Evolutionary conservation across 2,888 invertebrate genomes (phyloP).

Genomic region (Mylabris sibirica): DNA sequence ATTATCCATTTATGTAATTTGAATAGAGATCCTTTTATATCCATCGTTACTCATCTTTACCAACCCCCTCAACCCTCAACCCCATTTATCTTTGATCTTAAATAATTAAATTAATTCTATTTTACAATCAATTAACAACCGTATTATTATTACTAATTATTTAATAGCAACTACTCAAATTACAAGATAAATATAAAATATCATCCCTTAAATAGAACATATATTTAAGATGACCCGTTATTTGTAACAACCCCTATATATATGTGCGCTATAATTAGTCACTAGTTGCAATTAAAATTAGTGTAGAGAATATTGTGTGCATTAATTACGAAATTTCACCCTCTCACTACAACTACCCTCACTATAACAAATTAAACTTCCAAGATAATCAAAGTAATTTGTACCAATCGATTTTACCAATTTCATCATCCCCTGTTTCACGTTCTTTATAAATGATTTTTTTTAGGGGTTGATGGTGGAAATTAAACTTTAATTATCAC

Average conservation of each 20-base stretch:
- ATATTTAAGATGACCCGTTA: too few species aligned
- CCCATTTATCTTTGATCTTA: background rate
- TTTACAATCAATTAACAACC: background rate
- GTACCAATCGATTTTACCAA: background rate
- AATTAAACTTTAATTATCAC: background rate
- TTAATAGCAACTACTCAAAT: background rate
- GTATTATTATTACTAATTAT: background rate
- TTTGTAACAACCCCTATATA: too few species aligned
- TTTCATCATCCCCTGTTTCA: too few species aligned
- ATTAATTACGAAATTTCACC: constrained; percentile 2
- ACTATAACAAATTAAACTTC: too few species aligned
- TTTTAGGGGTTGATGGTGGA: background rate
- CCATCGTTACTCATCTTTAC: background rate
- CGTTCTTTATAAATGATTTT: too few species aligned
- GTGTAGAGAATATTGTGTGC: background rate
- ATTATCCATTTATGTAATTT: background rate
- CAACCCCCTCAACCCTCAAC: background rate
- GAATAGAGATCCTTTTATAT: background rate
- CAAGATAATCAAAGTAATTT: constrained; percentile 2
- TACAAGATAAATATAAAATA: too few species aligned
- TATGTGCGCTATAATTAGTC: background rate
- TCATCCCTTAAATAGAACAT: too few species aligned
- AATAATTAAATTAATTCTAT: background rate
- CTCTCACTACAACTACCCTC: too few species aligned
- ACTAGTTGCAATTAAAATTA: background rate